Evolutionary conservation across 1,140 invertebrate genomes (phyloP).

Genomic region (Procambarus clarkii): DNA sequence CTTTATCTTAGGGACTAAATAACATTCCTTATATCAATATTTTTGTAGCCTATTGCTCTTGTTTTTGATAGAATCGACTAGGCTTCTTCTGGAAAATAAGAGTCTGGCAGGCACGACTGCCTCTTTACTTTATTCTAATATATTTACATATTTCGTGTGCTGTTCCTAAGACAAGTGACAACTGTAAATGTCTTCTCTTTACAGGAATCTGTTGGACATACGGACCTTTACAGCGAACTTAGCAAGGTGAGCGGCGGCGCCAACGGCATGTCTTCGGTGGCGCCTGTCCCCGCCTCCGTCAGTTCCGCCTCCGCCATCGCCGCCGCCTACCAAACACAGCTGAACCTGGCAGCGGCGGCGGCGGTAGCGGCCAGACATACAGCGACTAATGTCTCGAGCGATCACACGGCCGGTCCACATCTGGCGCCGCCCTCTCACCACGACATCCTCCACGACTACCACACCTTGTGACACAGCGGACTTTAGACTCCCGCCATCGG

Average conservation of each 20-base stretch:
- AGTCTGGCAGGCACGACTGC: too few relatives aligned
- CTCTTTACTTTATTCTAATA: not conserved
- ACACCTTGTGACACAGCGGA: constrained; percentile 62
- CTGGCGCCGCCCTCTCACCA: constrained; percentile 59
- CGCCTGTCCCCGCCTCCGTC: constrained; percentile 56
- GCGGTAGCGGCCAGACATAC: constrained; percentile 61
- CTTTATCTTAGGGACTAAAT: too few relatives aligned
- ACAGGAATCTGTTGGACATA: constrained; percentile 57
- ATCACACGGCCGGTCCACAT: constrained; percentile 50
- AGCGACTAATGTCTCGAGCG: constrained; percentile 8
- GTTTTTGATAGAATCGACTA: too few relatives aligned
- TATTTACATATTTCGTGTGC: not conserved
- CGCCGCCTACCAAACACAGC: constrained; percentile 63
- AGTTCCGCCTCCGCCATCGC: constrained; percentile 61
- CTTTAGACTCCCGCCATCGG: constrained; percentile 41
- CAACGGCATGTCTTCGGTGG: constrained; percentile 64
- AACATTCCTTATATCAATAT: too few relatives aligned
- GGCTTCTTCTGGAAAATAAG: too few relatives aligned
- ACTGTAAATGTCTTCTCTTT: not conserved
- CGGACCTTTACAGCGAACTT: constrained; percentile 61
- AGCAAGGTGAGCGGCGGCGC: constrained; percentile 59
- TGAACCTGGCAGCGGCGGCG: constrained; percentile 61
- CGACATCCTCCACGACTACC: constrained; percentile 66
- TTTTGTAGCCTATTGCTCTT: too few relatives aligned
- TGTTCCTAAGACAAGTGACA: too few relatives aligned